A percentile compares a stretch with the other conserved stretches of the same genome.
These are phyloP conservation scores for Andricus quercusramuli DNA, from an alignment of 2,888 invertebrate species.

Conservation along the genomic window DNA sequence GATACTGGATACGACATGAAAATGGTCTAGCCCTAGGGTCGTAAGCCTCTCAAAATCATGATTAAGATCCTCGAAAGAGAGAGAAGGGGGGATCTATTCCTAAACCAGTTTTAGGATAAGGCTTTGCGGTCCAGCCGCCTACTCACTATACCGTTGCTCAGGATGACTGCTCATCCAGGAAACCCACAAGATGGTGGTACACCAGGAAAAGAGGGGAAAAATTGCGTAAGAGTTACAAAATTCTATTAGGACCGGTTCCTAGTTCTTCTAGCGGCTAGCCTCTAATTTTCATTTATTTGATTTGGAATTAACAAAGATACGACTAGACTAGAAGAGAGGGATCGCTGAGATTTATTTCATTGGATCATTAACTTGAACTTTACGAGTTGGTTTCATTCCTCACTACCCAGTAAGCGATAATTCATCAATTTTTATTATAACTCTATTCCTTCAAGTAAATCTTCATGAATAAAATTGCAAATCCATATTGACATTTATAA, in stretches of 20 bases:
- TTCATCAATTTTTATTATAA: neutral
- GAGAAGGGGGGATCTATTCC: slow-evolving; percentile 55
- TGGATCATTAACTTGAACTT: too few relatives aligned
- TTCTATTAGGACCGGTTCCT: slow-evolving; percentile 3
- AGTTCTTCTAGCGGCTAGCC: neutral
- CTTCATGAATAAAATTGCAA: slow-evolving; percentile 7
- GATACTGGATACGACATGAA: neutral
- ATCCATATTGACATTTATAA: slow-evolving; percentile 11
- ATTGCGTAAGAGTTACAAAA: slow-evolving; percentile 32
- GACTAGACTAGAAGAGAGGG: neutral
- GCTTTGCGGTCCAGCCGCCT: slow-evolving; percentile 63
- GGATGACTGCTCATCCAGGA: slow-evolving; percentile 55
- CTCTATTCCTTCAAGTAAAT: neutral
- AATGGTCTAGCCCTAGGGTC: slow-evolving; percentile 20
- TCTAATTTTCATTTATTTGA: neutral
- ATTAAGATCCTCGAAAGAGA: slow-evolving; percentile 12
- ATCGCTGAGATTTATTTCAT: neutral
- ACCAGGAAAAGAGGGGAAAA: slow-evolving; percentile 43
- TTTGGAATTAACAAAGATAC: neutral
- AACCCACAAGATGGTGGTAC: slow-evolving; percentile 51
- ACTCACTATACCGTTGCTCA: slow-evolving; percentile 77
- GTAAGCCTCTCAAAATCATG: slow-evolving; percentile 15
- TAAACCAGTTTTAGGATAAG: slow-evolving; percentile 76
- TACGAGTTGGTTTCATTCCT: neutral
- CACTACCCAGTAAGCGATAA: neutral